phyloP scores from a whole-genome alignment of 2,113 vertebrate species.

The Sapayoa aenigma region DNA sequence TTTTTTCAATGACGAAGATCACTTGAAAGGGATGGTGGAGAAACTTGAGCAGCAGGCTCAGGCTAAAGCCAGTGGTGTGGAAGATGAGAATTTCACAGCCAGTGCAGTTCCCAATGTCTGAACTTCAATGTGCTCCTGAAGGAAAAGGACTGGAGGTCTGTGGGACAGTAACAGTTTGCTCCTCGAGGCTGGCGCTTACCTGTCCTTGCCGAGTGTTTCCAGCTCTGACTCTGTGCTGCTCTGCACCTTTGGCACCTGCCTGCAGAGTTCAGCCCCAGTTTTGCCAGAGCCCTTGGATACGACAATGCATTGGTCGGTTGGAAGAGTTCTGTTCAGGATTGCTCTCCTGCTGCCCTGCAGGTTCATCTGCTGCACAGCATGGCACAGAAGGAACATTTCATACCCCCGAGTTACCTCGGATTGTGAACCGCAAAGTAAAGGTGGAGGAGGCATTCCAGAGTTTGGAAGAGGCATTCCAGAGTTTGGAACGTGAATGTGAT shows the following conservation, averaged over 20 bases:
- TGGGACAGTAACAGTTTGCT: not conserved
- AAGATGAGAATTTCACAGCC: not conserved
- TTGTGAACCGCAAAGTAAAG: not conserved
- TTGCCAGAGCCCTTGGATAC: not conserved
- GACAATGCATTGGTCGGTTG: not conserved
- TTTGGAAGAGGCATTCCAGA: not conserved
- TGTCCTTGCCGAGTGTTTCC: not conserved
- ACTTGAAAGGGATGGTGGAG: conserved; percentile 81
- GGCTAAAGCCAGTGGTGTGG: conserved; percentile 38
- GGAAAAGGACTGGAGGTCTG: not conserved
- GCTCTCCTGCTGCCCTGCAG: not conserved
- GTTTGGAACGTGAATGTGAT: not conserved
- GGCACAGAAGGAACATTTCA: not conserved
- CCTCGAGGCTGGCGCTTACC: not conserved
- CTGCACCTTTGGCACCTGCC: not conserved
- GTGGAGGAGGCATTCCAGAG: not conserved
- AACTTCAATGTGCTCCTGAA: not conserved
- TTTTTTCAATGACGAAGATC: conserved; percentile 82
- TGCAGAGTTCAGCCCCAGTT: not conserved
- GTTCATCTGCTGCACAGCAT: not conserved
- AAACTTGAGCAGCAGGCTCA: conserved; percentile 77
- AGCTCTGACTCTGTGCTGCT: not conserved
- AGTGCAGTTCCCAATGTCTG: not conserved
- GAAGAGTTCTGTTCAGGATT: not conserved
- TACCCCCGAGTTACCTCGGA: not conserved